Evolutionary conservation across 2,888 invertebrate species (phyloP).

Genomic region (Cryptophagus acutangulus): DNA sequence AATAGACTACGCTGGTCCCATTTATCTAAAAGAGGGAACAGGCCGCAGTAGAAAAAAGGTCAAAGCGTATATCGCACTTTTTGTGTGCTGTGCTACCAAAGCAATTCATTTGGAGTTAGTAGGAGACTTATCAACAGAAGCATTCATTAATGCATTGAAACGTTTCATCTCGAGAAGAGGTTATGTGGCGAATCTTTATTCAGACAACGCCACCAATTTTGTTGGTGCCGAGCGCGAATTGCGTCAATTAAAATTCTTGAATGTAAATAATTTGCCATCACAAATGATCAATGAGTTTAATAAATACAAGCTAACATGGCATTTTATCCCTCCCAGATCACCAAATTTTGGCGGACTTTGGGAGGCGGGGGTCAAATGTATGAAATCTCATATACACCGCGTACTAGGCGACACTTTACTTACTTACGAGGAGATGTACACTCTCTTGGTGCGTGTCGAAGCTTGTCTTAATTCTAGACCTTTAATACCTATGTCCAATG

Average conservation of each 20-base stretch:
- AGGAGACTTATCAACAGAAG: slow-evolving; percentile 20
- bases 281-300: neutral
- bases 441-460: slow-evolving; percentile 28
- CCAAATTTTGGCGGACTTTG: slow-evolving; percentile 26
- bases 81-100: slow-evolving; percentile 19
- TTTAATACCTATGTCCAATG: too few relatives aligned
- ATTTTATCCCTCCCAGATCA: slow-evolving; percentile 27
- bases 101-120: slow-evolving; percentile 33
- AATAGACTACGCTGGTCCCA: slow-evolving; percentile 20
- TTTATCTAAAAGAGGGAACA: slow-evolving; percentile 7
- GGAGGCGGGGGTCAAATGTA: slow-evolving; percentile 21
- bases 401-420: slow-evolving; percentile 21
- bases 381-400: slow-evolving; percentile 28
- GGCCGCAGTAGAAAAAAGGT: slow-evolving; percentile 11
- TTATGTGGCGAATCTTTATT: slow-evolving; percentile 16
- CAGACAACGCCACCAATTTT: slow-evolving; percentile 29
- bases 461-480: too few relatives aligned
- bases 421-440: slow-evolving; percentile 31
- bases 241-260: neutral
- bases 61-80: slow-evolving; percentile 17
- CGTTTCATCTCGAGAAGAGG: slow-evolving; percentile 29
- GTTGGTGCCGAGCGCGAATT: slow-evolving; percentile 13
- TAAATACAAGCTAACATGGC: slow-evolving; percentile 5
- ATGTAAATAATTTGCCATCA: neutral
- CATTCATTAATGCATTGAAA: slow-evolving; percentile 24